A percentile compares a stretch with the other conserved stretches of the same genome.
Conservation (phyloP, 2,888 invertebrate species). For the Cryptophagus acutangulus region DNA sequence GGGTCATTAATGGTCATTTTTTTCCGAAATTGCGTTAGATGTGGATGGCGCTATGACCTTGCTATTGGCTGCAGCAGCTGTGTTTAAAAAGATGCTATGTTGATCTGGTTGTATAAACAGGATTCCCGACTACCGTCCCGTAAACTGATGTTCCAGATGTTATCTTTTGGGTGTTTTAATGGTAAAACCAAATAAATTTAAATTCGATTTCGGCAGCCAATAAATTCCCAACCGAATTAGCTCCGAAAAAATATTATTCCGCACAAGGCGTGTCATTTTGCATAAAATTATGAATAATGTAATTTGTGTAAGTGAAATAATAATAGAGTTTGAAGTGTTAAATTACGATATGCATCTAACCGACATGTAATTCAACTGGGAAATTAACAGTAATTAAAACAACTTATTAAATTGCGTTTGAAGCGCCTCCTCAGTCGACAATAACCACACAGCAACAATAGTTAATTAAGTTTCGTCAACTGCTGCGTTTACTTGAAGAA, state of each 20-base stretch:
- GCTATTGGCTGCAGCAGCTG: constrained; percentile 1
- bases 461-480: constrained; percentile 7
- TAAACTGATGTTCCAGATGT: not conserved
- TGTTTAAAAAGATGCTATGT: not conserved
- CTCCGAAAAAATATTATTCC: too few species aligned
- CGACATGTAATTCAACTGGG: constrained; percentile 27
- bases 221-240: too few species aligned
- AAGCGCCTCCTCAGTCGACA: not conserved
- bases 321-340: too few species aligned
- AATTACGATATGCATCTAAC: constrained; percentile 8
- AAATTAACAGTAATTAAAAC: constrained; percentile 25
- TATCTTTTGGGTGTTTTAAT: not conserved
- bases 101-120: constrained; percentile 8
- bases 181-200: not conserved
- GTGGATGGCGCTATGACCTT: too few species aligned
- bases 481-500: too few species aligned
- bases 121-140: constrained; percentile 2
- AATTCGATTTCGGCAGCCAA: too few species aligned
- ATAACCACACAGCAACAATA: not conserved
- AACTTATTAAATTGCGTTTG: constrained; percentile 8
- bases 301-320: too few species aligned
- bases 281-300: too few species aligned
- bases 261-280: too few species aligned
- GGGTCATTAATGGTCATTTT: too few species aligned
- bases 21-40: too few species aligned